phyloP scores from a whole-genome alignment of 92 coral and sea anemone species.

The Bergia sp. region DNA sequence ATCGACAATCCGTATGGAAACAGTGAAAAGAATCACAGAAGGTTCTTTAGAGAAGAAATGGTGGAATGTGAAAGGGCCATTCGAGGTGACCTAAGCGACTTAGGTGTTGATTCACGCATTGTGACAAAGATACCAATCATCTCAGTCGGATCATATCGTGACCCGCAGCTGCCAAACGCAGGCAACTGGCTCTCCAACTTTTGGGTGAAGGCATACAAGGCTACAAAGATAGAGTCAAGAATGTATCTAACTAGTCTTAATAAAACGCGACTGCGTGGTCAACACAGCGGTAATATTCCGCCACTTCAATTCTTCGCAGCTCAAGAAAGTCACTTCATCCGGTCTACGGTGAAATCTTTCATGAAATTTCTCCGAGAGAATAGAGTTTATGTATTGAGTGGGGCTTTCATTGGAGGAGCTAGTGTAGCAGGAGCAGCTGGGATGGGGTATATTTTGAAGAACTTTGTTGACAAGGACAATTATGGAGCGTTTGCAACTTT shows the following conservation, averaged over 20 bases:
- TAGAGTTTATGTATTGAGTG: neutral
- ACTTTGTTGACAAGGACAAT: neutral
- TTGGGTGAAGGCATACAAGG: neutral
- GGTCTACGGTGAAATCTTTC: neutral
- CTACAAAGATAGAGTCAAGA: neutral
- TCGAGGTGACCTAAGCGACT: neutral
- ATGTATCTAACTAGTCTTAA: neutral
- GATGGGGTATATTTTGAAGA: neutral
- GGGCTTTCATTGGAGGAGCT: neutral
- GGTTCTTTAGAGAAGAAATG: neutral
- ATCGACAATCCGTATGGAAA: neutral
- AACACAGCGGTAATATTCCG: neutral
- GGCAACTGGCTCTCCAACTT: neutral
- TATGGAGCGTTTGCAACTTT: neutral
- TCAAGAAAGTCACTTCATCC: neutral
- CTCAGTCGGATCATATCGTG: neutral
- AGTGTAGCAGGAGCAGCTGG: neutral
- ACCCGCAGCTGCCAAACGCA: neutral
- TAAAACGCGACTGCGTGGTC: neutral
- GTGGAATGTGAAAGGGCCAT: neutral
- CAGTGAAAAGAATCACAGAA: neutral
- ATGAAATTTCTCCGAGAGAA: neutral
- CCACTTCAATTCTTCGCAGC: neutral
- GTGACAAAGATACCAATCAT: neutral
- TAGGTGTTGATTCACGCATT: neutral